Percentiles rank a stretch among this genome's conserved stretches.
phyloP scores from a whole-genome alignment of 2,797 vertebrate genomes.

The Mormyrops attenuatus region DNA sequence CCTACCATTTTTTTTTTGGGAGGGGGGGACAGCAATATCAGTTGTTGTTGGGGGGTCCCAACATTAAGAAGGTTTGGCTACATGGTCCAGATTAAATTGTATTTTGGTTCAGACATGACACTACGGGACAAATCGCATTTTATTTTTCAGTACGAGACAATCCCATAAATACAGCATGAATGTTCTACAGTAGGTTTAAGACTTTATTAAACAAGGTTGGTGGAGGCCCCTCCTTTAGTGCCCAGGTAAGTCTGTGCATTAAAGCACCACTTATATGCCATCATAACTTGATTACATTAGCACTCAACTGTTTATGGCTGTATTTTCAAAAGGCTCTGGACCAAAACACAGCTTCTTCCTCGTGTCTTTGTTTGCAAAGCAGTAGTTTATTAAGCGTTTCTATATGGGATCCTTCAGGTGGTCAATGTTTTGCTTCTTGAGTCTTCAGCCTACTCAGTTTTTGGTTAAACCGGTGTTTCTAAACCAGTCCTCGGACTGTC shows the following conservation, averaged over 20 bases:
- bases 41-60: neutral
- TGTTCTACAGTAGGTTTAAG: neutral
- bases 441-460: neutral
- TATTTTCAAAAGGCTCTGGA: neutral
- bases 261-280: neutral
- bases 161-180: neutral
- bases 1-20: neutral
- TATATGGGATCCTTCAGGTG: neutral
- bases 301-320: neutral
- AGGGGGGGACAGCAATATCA: neutral
- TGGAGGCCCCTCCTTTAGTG: neutral
- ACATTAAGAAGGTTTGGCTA: neutral
- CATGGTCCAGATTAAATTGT: neutral
- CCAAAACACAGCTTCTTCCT: neutral
- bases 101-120: neutral
- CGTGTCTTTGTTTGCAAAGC: neutral
- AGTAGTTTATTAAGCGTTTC: neutral
- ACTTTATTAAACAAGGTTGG: neutral
- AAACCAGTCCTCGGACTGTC: neutral
- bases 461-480: neutral
- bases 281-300: neutral
- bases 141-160: neutral
- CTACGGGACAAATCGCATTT: neutral
- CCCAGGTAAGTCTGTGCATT: neutral
- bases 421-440: neutral